A percentile compares a stretch with the other conserved stretches of the same genome.
These are phyloP conservation scores for Chloroceryle aenea DNA, from an alignment of 2,113 vertebrate genomes.

Conservation along the genomic window DNA sequence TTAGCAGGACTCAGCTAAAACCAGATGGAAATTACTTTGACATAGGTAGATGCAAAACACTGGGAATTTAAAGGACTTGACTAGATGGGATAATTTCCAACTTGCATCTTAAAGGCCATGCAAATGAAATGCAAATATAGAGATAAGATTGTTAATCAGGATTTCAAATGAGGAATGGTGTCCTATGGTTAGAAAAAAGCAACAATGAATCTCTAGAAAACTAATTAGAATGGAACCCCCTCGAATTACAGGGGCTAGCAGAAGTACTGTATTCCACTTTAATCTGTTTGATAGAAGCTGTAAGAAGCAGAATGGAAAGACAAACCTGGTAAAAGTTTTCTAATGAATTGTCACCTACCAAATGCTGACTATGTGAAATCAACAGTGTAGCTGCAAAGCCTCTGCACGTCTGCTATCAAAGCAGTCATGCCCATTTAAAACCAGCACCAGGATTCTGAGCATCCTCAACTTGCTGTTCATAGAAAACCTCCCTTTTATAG, in stretches of 20 bases:
- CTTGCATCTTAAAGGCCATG: background rate
- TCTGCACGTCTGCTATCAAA: background rate
- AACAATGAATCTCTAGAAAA: background rate
- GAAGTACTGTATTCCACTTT: background rate
- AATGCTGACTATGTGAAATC: background rate
- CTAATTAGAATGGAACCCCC: background rate
- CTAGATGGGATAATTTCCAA: background rate
- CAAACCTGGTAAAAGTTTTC: background rate
- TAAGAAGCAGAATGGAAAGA: background rate
- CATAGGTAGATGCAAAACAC: background rate
- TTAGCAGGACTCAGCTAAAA: background rate
- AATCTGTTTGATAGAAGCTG: background rate
- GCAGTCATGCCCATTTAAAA: background rate
- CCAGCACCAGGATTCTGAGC: background rate
- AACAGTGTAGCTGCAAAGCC: background rate
- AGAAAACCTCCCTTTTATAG: background rate
- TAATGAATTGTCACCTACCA: background rate
- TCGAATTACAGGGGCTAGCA: background rate
- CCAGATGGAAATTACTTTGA: background rate
- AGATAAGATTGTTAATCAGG: background rate
- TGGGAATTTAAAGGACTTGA: background rate
- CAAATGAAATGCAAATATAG: background rate
- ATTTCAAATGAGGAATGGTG: background rate
- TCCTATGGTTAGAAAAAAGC: background rate
- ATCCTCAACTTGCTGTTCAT: background rate